phyloP scores from a whole-genome alignment of 1,140 invertebrate species.

The Caenorhabditis brenneri region DNA sequence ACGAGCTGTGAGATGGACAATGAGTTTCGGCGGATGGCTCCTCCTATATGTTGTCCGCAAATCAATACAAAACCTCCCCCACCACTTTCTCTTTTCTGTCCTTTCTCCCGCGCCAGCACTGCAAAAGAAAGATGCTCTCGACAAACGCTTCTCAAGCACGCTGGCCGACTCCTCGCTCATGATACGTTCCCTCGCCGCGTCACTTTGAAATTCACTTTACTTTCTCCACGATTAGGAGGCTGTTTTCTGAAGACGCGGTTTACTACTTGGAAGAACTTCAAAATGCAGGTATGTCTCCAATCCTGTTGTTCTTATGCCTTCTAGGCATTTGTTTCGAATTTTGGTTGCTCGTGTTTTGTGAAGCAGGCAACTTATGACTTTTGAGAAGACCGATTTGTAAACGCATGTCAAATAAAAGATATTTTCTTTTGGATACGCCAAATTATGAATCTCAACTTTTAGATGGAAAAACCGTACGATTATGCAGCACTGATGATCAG shows the following conservation, averaged over 20 bases:
- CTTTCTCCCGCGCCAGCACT: neutral
- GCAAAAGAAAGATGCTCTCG: neutral
- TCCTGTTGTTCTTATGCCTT: no score
- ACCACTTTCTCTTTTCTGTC: neutral
- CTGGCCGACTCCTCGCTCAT: neutral
- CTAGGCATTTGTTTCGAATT: no score
- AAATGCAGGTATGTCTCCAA: neutral
- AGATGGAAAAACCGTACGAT: conserved; percentile 44
- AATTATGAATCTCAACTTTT: neutral
- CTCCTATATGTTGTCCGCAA: neutral
- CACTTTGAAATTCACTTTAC: conserved; percentile 28
- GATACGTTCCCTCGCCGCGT: conserved; percentile 30
- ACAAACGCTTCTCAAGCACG: conserved; percentile 38
- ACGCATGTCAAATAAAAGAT: no score
- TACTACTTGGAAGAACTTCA: neutral
- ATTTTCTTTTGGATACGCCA: no score
- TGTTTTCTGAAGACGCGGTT: neutral
- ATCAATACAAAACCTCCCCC: conserved; percentile 31
- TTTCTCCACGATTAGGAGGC: conserved; percentile 2
- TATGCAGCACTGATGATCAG: conserved; percentile 57
- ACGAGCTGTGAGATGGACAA: neutral
- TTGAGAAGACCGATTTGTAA: no score
- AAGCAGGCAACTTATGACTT: no score
- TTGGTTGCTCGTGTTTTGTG: no score
- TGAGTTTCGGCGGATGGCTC: neutral